Evolutionary conservation across 1,140 invertebrate genomes (phyloP), one percentile per base, ranked within the genome.

Genomic region (Bombus breviceps): DNA sequence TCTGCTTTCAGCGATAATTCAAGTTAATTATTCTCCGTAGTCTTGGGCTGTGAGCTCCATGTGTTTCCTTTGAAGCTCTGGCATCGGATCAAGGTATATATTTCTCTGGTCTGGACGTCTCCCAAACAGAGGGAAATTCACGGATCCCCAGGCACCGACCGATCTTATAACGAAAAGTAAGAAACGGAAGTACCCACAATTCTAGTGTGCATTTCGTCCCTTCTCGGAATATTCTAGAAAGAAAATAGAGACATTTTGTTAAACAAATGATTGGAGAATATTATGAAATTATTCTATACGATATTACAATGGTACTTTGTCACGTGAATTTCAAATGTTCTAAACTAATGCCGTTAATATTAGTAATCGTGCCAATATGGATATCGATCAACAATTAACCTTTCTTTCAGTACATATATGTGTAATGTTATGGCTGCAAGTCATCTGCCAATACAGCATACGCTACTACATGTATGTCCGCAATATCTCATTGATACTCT

Each of bases 401-500:
- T 62, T 12, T 13, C 3, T 62, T 28, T 22, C 18, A 53, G 18
- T 53, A 53, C 1, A 22, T 22, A 53, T 22, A 22, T 5, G 13
- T 1, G 10, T 59, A 62, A 25, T 78, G 59, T 78, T 83, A 41
- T 83, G 82, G 74, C 74, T 12, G 15, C n/a, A 59, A 47, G 25
- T 47, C 64, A 71, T 62, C 62, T 79, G 53, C 62, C 66, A 79
- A 72, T 71, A 43, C 43, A 66, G 59, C 22, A 6, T 59, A 57
- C 47, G 53, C 37, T 47, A 22, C 71, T 78, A 37, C 37, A 47
- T n/a, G 37, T 59, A 71, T 43, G 37, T 41, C 0, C 22, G 25
- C 37, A 57, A 59, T 84, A 79, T 79, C 59, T 79, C 64, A 79
- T 59, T 37, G 76, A 78, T 78, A 83, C 64, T 15, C 39, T 3